Base-by-base conservation (phyloP, 2,888 invertebrate species). In the Dryobotodes eremita region DNA sequence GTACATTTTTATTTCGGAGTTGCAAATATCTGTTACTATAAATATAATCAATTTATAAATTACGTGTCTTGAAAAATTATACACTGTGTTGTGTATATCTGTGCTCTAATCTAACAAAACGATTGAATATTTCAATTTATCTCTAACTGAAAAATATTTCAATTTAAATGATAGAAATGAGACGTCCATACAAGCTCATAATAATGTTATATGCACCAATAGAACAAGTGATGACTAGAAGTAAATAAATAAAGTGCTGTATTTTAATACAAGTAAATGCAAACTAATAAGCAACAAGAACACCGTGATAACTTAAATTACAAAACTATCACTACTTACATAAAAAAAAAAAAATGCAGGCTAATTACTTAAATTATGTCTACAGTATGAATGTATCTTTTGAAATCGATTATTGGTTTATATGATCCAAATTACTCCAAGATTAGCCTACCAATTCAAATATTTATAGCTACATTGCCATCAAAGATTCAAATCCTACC, bases 401-500 rank as follows among this genome's bases (percentile, higher is more conserved):
- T 26, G 20, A 8, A 4, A 50, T 68, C 13, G 0, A 50, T 13
- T 50, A 26, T 48, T 48, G 26, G 11, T 66, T 20, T 4, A 20
- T 6, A 42, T 5, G 23, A 36, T 15, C 15, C 36, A 36, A 53
- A 53, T n/a, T 15, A 10, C 8, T 48, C 13, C 10, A 20, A 61
- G 0, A 50, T 7, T 36, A 46, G 0, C 50, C n/a, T 42, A 71
- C 3, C 3, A 57, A 59, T 65, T 20, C 11, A 80, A 69, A 65
- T 26, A 46, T 17, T 53, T 15, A 42, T 17, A 59, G 46, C n/a
- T 53, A 68, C 15, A 42, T 23, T 26, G 23, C n/a, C 10, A 42
- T 8, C 7, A 26, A 0, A 48, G 4, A 48, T 15, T 5, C 2
- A 36, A 36, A 23, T 3, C 23, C 4, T 89, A 94, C 69, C 95